Evolutionary conservation across 2,888 invertebrate genomes (phyloP).

Genomic region (Laspeyria flexula): DNA sequence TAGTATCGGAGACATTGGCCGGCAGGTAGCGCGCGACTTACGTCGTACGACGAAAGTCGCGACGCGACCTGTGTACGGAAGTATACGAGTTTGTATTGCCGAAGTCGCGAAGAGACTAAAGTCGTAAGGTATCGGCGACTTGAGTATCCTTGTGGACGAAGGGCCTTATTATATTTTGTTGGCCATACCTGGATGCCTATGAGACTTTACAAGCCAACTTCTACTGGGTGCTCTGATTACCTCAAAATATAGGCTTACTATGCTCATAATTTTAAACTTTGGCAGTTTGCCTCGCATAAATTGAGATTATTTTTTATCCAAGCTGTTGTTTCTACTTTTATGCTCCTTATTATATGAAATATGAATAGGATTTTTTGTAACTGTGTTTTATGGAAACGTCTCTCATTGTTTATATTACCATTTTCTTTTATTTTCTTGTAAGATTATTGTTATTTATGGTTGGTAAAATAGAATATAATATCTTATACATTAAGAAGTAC

Average conservation of each 20-base stretch:
- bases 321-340: constrained; percentile 47
- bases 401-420: neutral
- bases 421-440: constrained; percentile 2
- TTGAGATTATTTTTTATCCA: constrained; percentile 50
- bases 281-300: constrained; percentile 46
- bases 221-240: constrained; percentile 44
- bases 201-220: constrained; percentile 45
- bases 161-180: constrained; percentile 20
- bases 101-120: too few species aligned
- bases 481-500: too few species aligned
- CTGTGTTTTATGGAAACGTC: constrained; percentile 10
- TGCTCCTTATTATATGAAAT: constrained; percentile 41
- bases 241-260: constrained; percentile 47
- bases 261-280: constrained; percentile 48
- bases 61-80: too few species aligned
- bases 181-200: constrained; percentile 39
- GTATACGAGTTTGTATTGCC: too few species aligned
- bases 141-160: neutral
- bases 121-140: too few species aligned
- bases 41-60: too few species aligned
- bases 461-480: too few species aligned
- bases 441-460: neutral
- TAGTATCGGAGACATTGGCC: too few species aligned
- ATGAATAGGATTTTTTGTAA: constrained; percentile 31
- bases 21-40: too few species aligned